Percentiles rank a stretch among this genome's conserved stretches.
Conservation (phyloP, 2,113 vertebrate species). For the Python bivittatus region DNA sequence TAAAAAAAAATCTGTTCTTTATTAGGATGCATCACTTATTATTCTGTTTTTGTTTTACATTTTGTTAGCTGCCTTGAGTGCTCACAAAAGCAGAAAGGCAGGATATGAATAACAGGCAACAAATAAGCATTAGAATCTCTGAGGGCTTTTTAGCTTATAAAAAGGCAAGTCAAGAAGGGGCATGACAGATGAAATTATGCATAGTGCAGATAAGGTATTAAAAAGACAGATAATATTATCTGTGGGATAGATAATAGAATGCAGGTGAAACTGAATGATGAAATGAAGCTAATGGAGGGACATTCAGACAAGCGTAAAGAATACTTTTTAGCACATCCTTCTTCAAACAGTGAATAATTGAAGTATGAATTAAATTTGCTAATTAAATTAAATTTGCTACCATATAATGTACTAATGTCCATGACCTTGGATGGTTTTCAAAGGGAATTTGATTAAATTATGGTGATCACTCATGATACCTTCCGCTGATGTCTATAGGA, state of each 20-base stretch:
- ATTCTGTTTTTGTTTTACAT: background rate
- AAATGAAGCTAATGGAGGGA: background rate
- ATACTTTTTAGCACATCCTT: background rate
- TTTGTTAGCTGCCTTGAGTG: background rate
- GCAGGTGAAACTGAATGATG: background rate
- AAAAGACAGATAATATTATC: background rate
- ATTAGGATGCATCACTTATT: background rate
- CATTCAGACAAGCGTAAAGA: background rate
- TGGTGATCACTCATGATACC: background rate
- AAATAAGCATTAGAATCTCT: background rate
- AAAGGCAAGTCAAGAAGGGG: background rate
- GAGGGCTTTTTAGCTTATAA: background rate
- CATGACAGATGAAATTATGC: background rate
- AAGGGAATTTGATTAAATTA: background rate
- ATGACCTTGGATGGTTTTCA: background rate
- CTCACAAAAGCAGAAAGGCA: background rate
- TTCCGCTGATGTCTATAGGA: background rate
- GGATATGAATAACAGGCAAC: background rate
- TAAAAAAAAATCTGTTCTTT: background rate
- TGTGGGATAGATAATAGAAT: background rate
- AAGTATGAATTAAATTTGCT: background rate
- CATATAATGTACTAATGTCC: background rate
- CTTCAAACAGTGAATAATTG: background rate
- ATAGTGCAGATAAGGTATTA: background rate
- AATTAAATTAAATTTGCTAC: background rate